A percentile compares a stretch with the other conserved stretches of the same genome.
These are phyloP conservation scores for Spinibarbus caldwelli DNA, from an alignment of 2,797 vertebrate genomes.

Conservation along the genomic window DNA sequence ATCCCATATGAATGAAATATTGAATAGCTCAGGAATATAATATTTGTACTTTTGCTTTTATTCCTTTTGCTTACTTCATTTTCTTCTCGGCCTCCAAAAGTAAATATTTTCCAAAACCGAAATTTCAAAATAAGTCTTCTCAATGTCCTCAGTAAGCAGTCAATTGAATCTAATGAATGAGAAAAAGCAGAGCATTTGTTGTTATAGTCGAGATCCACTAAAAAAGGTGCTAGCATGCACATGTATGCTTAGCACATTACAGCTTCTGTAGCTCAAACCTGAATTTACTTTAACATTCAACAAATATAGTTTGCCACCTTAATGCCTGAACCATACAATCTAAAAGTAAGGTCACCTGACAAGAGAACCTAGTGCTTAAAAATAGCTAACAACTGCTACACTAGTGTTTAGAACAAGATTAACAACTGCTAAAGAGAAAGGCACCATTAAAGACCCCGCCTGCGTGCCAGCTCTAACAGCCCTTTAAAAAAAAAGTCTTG, in stretches of 20 bases:
- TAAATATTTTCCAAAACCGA: background rate
- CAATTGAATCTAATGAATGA: background rate
- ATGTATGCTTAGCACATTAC: background rate
- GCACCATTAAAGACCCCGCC: constrained; percentile 49
- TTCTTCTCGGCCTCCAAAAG: background rate
- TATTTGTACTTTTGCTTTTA: background rate
- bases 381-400: constrained; percentile 7
- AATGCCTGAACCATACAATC: background rate
- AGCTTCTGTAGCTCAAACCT: background rate
- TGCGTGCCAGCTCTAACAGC: constrained; percentile 46
- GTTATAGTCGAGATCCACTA: background rate
- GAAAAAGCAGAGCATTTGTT: background rate
- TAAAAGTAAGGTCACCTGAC: background rate
- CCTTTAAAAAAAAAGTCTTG: constrained; percentile 59
- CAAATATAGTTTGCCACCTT: background rate
- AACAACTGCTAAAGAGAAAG: constrained; percentile 22
- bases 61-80: background rate
- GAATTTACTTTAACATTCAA: constrained; percentile 9
- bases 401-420: constrained; percentile 2
- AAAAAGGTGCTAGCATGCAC: background rate
- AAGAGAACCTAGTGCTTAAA: constrained; percentile 29
- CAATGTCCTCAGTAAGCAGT: background rate
- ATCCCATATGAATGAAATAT: background rate
- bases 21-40: background rate
- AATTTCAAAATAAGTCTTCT: background rate